Percentiles rank a stretch among this genome's conserved stretches.
Conservation (phyloP, 2,113 vertebrate genomes). For the Rattus rattus region DNA sequence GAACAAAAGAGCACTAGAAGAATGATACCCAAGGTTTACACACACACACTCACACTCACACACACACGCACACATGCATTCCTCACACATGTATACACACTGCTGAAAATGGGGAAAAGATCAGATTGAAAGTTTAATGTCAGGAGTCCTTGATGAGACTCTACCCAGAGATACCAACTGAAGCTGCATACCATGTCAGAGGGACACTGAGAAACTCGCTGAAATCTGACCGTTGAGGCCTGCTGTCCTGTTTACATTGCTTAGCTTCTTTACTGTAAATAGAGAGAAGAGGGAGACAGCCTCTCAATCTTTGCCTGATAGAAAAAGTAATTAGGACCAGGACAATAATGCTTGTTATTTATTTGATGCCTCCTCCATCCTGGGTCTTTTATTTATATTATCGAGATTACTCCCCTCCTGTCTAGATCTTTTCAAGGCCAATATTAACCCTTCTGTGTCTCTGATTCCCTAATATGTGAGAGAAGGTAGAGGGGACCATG, state of each 20-base stretch:
- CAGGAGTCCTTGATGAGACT: background rate
- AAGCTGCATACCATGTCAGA: too few relatives aligned
- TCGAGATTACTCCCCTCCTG: background rate
- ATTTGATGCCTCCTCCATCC: background rate
- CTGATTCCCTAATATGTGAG: background rate
- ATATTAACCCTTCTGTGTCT: background rate
- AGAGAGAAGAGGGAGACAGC: background rate
- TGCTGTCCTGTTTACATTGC: background rate
- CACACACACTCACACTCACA: background rate
- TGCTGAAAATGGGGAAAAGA: background rate
- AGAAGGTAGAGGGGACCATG: background rate
- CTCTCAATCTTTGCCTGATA: background rate
- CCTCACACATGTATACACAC: background rate
- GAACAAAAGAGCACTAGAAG: background rate
- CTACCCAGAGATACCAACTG: background rate
- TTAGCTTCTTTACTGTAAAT: background rate
- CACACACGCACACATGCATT: too few relatives aligned
- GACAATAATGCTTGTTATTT: background rate
- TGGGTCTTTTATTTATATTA: background rate
- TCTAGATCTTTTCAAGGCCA: background rate
- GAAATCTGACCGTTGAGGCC: background rate
- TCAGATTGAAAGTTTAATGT: background rate
- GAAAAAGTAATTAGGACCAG: background rate
- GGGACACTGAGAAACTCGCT: background rate
- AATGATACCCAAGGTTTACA: background rate